Percentiles rank a stretch among this genome's conserved stretches.
Evolutionary conservation across 2,888 invertebrate genomes (phyloP).

Genomic region (Cheilosia pagana): DNA sequence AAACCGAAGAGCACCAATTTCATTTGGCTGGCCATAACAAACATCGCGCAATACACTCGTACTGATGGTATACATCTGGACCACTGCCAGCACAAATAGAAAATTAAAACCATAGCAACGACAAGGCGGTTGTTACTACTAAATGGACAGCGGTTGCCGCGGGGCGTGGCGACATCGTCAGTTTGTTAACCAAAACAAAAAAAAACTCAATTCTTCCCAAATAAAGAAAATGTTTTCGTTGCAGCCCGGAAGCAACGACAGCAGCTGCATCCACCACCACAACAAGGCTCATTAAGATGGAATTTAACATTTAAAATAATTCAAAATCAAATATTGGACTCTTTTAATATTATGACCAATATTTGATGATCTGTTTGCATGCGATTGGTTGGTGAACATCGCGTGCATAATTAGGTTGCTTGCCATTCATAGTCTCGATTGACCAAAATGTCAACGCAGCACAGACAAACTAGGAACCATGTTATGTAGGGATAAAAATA

Average conservation of each 20-base stretch:
- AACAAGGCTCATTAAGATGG: slow-evolving; percentile 27
- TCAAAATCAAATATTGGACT: slow-evolving; percentile 1
- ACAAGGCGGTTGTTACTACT: slow-evolving; percentile 13
- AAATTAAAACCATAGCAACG: slow-evolving; percentile 28
- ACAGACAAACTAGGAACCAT: slow-evolving; percentile 30
- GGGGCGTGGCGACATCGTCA: slow-evolving; percentile 23
- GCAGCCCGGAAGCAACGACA: slow-evolving; percentile 25
- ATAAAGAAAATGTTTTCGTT: slow-evolving; percentile 20
- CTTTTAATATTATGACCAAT: slow-evolving; percentile 39
- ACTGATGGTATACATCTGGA: slow-evolving; percentile 46
- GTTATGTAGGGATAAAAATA: slow-evolving; percentile 16
- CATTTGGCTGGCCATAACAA: slow-evolving; percentile 45
- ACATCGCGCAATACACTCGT: slow-evolving; percentile 43
- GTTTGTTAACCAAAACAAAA: slow-evolving; percentile 16
- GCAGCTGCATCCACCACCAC: slow-evolving; percentile 19
- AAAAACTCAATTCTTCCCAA: slow-evolving; percentile 9
- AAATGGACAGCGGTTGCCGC: slow-evolving; percentile 14
- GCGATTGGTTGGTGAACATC: slow-evolving; percentile 31
- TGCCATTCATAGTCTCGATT: slow-evolving; percentile 15
- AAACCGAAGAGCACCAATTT: slow-evolving; percentile 32
- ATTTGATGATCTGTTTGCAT: slow-evolving; percentile 30
- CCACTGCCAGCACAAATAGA: slow-evolving; percentile 49
- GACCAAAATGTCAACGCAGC: slow-evolving; percentile 52
- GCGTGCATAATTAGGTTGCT: slow-evolving; percentile 34
- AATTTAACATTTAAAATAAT: slow-evolving; percentile 23